Evolutionary conservation across 2,797 vertebrate genomes (phyloP), one percentile per base, ranked within the genome.

Genomic region (Tolypeutes matacus): DNA sequence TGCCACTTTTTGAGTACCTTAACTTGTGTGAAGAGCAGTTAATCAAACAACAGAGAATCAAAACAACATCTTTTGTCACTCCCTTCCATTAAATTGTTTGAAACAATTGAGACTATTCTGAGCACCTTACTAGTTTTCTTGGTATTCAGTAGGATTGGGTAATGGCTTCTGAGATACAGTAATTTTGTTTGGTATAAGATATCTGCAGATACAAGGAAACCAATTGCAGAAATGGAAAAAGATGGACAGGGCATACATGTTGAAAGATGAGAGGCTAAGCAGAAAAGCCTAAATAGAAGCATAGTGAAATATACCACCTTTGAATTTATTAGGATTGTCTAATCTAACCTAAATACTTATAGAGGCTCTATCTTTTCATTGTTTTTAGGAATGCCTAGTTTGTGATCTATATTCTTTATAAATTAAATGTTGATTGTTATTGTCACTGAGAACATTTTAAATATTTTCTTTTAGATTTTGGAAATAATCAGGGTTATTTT

Each of bases 401-500:
- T 46, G 12, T 64, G 14, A 69, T 95, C 0, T 64, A 3, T 90
- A 10, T 91, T 95, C 12, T 96, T 95, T 65, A 75, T 64, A 20
- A 83, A 86, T 4, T 86, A 49, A 53, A 75, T 88, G 34, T 80
- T 95, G 70, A 64, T 95, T 93, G 36, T 78, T 88, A 73, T 82
- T 91, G 46, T 53, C 72, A 76, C 58, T 97, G 81, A 97, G 20
- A 95, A 89, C 64, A 85, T 95, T 84, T 94, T 39, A 93, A 96
- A 97, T 97, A 75, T 96, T 97, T 98, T 96, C 84, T 97, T 97
- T 62, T 95, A 99, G 99, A 99, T 99, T 98, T 98, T 99, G 98
- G 99, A 99, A 98, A 99, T 99, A 97, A 99, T 99, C 97, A 98
- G 99, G 95, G 99, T 99, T 97, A 99, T 99, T 97, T 98, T 99